These are phyloP conservation scores for Stichopus chloronotus DNA, from an alignment of 35 echinoderm and acorn worm species.

Conservation along the genomic window DNA sequence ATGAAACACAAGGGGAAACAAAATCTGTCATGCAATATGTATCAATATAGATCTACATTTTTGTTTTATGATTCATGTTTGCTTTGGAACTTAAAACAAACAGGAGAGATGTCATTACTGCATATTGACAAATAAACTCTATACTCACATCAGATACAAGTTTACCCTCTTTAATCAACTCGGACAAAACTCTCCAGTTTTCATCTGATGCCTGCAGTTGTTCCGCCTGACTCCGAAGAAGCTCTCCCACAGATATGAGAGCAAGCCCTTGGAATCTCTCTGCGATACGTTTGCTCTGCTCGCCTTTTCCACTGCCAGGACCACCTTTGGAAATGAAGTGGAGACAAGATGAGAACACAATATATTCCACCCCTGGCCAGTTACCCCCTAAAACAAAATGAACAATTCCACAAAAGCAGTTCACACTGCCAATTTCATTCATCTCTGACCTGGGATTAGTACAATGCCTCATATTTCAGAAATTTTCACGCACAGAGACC, in stretches of 20 bases:
- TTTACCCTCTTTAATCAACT: constrained; percentile 67
- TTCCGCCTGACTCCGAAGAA: constrained; percentile 48
- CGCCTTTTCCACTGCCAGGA: constrained; percentile 76
- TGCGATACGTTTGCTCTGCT: constrained; percentile 60
- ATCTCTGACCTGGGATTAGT: too few species aligned
- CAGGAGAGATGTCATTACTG: too few species aligned
- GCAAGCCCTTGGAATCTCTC: constrained; percentile 65
- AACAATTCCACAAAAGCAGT: not conserved
- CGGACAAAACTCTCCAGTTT: constrained; percentile 67
- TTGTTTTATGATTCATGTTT: too few species aligned
- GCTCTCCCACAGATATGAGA: constrained; percentile 70
- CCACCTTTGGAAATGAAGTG: constrained; percentile 65
- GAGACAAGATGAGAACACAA: not conserved
- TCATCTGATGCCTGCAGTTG: constrained; percentile 34
- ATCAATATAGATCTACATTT: too few species aligned
- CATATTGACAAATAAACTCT: too few species aligned
- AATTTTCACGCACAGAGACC: too few species aligned
- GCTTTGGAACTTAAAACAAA: too few species aligned
- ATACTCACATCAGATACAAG: constrained; percentile 67
- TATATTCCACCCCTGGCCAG: too few species aligned
- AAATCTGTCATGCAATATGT: too few species aligned
- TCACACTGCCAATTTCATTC: not conserved
- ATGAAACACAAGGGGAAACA: too few species aligned
- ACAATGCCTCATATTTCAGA: too few species aligned
- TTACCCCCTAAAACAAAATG: not conserved